Evolutionary conservation across 2,888 invertebrate genomes (phyloP).

Genomic region (Carabus problematicus): DNA sequence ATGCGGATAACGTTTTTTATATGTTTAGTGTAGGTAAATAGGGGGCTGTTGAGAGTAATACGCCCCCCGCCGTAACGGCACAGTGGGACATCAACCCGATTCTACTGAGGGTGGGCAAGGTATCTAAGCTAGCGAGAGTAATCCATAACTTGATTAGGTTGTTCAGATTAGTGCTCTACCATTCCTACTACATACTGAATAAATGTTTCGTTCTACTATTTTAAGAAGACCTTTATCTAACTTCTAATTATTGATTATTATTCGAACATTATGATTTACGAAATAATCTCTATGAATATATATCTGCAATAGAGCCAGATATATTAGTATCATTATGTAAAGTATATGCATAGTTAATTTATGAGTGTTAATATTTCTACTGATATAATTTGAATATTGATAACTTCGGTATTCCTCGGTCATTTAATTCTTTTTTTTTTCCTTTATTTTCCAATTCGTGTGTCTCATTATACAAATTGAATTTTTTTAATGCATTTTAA

Average conservation of each 20-base stretch:
- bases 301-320: no score
- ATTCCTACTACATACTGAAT: no score
- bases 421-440: conserved; percentile 14
- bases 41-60: conserved; percentile 20
- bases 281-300: no score
- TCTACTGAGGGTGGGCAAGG: neutral
- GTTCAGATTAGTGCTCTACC: neutral
- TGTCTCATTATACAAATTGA: conserved; percentile 38
- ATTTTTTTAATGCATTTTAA: conserved; percentile 40
- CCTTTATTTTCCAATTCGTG: conserved; percentile 19
- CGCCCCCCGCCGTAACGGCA: conserved; percentile 4
- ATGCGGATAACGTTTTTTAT: conserved; percentile 23
- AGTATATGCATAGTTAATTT: neutral
- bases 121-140: conserved; percentile 30
- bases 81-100: conserved; percentile 21
- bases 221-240: no score
- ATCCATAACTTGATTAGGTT: conserved; percentile 30
- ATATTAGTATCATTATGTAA: neutral
- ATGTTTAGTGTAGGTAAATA: conserved; percentile 39
- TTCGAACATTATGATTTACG: no score
- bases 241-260: no score
- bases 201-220: no score
- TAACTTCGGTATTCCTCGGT: conserved; percentile 1
- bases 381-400: neutral
- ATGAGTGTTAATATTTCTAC: neutral